Conservation (phyloP, 2,888 invertebrate species). For the Hedya salicella region DNA sequence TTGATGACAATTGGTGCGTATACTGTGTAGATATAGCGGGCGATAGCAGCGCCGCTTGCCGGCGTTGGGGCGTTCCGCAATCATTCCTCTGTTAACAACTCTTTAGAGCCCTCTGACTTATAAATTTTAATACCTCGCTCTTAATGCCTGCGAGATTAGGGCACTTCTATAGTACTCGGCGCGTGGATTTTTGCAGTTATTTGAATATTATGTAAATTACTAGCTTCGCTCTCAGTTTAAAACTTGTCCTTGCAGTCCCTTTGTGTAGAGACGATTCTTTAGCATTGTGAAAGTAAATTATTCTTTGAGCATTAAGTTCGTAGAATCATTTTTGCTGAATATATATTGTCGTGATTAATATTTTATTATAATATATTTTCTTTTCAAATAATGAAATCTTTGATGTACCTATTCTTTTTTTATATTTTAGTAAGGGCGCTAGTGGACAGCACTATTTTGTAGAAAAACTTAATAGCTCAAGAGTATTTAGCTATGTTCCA, state of each 20-base stretch:
- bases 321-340: background rate
- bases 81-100: constrained; percentile 82
- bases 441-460: too few species aligned
- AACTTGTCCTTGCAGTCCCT: constrained; percentile 29
- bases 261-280: constrained; percentile 13
- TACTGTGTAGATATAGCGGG: constrained; percentile 52
- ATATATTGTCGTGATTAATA: background rate
- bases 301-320: background rate
- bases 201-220: constrained; percentile 75
- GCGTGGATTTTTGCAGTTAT: constrained; percentile 71
- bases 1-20: constrained; percentile 76
- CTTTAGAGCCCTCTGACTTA: constrained; percentile 67
- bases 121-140: constrained; percentile 74
- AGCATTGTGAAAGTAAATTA: constrained; percentile 11
- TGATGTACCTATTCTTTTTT: too few species aligned
- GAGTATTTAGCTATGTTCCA: too few species aligned
- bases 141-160: constrained; percentile 71
- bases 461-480: too few species aligned
- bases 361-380: background rate
- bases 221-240: constrained; percentile 35
- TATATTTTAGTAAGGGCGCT: too few species aligned
- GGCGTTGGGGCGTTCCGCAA: constrained; percentile 59
- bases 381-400: too few species aligned
- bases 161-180: constrained; percentile 50
- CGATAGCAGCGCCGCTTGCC: constrained; percentile 47